Evolutionary conservation across 1,140 invertebrate species (phyloP).

Genomic region (Conus ventricosus): DNA sequence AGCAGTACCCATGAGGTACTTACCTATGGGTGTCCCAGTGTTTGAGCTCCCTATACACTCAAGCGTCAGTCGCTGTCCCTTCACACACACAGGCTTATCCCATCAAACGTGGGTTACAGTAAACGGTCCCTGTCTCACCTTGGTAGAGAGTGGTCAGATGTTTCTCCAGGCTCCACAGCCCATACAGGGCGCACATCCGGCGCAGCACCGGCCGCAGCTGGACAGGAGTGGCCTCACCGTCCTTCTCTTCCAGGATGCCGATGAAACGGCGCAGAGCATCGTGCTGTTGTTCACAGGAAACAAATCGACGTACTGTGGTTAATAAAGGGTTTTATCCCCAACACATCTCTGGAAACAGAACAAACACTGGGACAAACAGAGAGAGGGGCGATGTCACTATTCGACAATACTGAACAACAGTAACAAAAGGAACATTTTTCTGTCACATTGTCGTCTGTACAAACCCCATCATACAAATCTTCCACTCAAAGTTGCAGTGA

Average conservation of each 20-base stretch:
- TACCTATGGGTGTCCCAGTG: too few relatives aligned
- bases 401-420: too few relatives aligned
- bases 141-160: slow-evolving; percentile 69
- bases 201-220: slow-evolving; percentile 77
- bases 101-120: background rate
- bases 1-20: too few relatives aligned
- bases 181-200: slow-evolving; percentile 78
- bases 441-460: too few relatives aligned
- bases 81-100: background rate
- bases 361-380: background rate
- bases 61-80: too few relatives aligned
- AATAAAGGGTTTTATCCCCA: background rate
- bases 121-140: slow-evolving; percentile 48
- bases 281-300: slow-evolving; percentile 55
- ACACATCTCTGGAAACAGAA: background rate
- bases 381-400: too few relatives aligned
- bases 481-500: too few relatives aligned
- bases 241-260: slow-evolving; percentile 57
- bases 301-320: too few relatives aligned
- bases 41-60: too few relatives aligned
- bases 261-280: slow-evolving; percentile 67
- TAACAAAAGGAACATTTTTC: too few relatives aligned
- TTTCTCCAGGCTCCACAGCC: slow-evolving; percentile 68
- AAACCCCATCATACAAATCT: too few relatives aligned
- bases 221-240: slow-evolving; percentile 54